Evolutionary conservation across 2,888 invertebrate species (phyloP).

Genomic region (Ormyrus labotus): DNA sequence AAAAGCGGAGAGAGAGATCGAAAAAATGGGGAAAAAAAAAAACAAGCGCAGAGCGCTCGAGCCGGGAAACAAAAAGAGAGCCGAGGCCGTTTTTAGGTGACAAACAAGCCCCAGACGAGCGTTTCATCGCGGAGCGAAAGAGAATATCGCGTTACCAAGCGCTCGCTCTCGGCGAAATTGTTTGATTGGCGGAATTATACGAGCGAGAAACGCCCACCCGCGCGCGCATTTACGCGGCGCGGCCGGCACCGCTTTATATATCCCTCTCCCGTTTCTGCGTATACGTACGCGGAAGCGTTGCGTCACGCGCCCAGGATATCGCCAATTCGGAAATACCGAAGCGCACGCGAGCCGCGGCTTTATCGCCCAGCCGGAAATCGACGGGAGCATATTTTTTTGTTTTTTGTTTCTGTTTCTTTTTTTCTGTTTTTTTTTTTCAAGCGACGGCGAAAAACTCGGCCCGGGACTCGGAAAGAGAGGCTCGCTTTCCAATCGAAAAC

Average conservation of each 20-base stretch:
- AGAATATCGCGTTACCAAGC: constrained; percentile 23
- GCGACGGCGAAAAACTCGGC: not conserved
- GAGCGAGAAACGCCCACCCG: constrained; percentile 50
- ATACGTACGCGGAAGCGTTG: constrained; percentile 20
- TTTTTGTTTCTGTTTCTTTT: not conserved
- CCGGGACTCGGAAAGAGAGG: not conserved
- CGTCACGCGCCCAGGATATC: constrained; percentile 17
- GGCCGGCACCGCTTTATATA: not conserved
- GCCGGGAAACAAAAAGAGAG: not conserved
- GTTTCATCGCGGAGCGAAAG: not conserved
- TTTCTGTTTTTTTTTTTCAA: not conserved
- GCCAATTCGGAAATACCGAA: constrained; percentile 52
- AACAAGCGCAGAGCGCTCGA: not conserved
- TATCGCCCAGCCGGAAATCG: constrained; percentile 66
- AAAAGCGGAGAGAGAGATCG: not conserved
- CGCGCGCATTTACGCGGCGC: constrained; percentile 23
- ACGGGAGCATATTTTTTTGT: constrained; percentile 4
- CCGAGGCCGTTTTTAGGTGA: too few species aligned
- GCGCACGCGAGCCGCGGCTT: constrained; percentile 64
- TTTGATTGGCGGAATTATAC: constrained; percentile 57
- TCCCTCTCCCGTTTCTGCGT: not conserved
- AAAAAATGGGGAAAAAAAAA: too few species aligned
- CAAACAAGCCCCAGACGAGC: not conserved
- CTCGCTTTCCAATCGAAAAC: not conserved
- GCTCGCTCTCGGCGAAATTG: constrained; percentile 41